Evolutionary conservation across 2,113 vertebrate species (phyloP), one percentile per base, ranked within the genome.

Genomic region (Calidris pygmaea): DNA sequence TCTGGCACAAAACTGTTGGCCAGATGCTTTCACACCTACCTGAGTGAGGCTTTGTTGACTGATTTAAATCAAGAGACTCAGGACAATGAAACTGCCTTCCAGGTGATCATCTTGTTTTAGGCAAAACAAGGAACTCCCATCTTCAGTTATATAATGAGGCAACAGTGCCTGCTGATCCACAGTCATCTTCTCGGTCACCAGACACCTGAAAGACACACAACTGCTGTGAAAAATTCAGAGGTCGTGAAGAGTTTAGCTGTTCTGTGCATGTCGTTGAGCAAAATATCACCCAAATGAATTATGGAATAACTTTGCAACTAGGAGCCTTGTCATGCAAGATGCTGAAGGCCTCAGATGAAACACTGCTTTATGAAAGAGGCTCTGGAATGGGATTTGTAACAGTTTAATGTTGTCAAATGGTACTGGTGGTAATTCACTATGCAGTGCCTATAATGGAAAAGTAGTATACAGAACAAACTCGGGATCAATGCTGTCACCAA

Each of bases 121-220:
- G 48, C 34, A 79, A 53, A 70, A 55, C 17, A 73, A 72, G 58
- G 34, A 75, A 22, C 9, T 85, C 66, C 39, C 45, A 45, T 27
- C 14, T 48, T 58, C 62, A 71, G 32, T 39, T 43, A 32, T 0
- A 17, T 13, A 48, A 24, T 4, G 22, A 87, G 27, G 50, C 43
- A 65, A 39, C 6, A 59, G 32, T 0, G 0, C 21, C 10, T 58
- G 52, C n/a, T 78, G 43, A 41, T 81, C 56, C 60, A 55, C 0
- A 0, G 32, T 50, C 0, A 0, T 47, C n/a, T 22, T 35, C 58
- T 48, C 21, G 15, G 30, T 55, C 26, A 4, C 23, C 43, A 72
- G 77, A 34, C 18, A 41, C 43, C 52, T 56, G 35, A 76, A 3
- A 90, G 32, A 82, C 83, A 56, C 30, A 67, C 4, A 70, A 48